Base-by-base conservation (phyloP, 2,888 invertebrate species). In the Zootermopsis nevadensis region DNA sequence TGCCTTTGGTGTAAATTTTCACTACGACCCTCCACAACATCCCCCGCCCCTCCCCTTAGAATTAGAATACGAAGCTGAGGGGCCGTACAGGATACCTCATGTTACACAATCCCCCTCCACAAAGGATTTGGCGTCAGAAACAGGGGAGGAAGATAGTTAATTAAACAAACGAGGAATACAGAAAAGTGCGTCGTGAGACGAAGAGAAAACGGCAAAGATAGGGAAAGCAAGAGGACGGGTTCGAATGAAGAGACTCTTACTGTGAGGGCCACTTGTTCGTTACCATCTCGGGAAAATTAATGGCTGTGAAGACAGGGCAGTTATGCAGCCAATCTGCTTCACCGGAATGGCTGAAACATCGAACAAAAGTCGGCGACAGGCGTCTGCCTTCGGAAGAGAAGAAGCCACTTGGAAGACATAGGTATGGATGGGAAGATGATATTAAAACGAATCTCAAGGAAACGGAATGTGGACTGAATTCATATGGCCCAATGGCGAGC, bases 151-250 rank as follows among this genome's bases (percentile, higher is more conserved):
- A 69, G 31, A 15, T 67, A 79, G 77, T 82, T 82, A 82, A 82
- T 82, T 82, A 82, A 79, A 77, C 77, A 77, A 82, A 82, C 82
- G 77, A 60, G 55, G 60, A 35, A 60, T 31, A 82, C 35, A 82
- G 55, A 60, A 76, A 76, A 42, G 55, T 60, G 82, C 48, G 82
- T 38, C 33, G 24, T n/a, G 31, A 30, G 81, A 24, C 48, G 35
- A 30, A 74, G 55, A 42, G 66, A n/a, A 15, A 42, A 35, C 0
- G 42, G 35, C 42, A 24, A n/a, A 24, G 76, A 35, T 4, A 42
- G 77, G 2, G 77, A 48, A 60, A 19, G 76, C 22, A 38, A 19
- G 30, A 38, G 48, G 77, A 1, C 60, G n/a, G 60, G 60, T 60
- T 60, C n/a, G n/a, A 60, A 60, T 60, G 60, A 60, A 60, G n/a